phyloP scores from a whole-genome alignment of 2,797 vertebrate genomes.

The Xiphophorus birchmanni region DNA sequence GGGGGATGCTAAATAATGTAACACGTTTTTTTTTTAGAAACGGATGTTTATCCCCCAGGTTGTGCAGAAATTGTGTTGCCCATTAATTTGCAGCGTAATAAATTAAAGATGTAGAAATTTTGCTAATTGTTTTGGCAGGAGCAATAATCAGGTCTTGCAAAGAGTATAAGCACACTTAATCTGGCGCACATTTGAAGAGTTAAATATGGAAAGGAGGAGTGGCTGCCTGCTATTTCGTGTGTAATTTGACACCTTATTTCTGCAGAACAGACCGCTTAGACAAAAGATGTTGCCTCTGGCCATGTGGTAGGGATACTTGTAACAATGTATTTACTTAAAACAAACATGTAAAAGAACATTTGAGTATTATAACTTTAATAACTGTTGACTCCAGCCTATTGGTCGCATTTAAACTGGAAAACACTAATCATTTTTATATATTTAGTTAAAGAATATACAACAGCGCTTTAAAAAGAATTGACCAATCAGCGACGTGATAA shows the following conservation, averaged over 20 bases:
- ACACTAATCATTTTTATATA: conserved; percentile 33
- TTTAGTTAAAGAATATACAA: conserved; percentile 16
- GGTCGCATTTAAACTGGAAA: conserved; percentile 34
- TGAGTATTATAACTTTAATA: conserved; percentile 9
- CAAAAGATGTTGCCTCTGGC: conserved; percentile 54
- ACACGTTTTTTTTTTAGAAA: not conserved
- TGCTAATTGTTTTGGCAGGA: not conserved
- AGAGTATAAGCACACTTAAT: conserved; percentile 22
- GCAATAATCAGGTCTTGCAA: not conserved
- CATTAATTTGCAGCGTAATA: not conserved
- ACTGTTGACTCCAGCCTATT: conserved; percentile 7
- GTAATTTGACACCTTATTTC: conserved; percentile 69
- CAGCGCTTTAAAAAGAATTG: conserved; percentile 66
- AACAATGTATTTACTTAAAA: not conserved
- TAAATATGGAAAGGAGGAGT: conserved; percentile 76
- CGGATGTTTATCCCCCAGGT: not conserved
- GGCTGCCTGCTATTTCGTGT: conserved; percentile 51
- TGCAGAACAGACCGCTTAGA: conserved; percentile 53
- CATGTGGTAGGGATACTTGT: conserved; percentile 28
- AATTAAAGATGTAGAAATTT: conserved; percentile 2
- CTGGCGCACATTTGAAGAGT: conserved; percentile 40
- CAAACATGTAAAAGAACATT: not conserved
- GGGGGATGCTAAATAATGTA: not conserved
- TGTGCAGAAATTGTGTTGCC: not conserved
- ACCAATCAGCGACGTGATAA: conserved; percentile 67